Evolutionary conservation across 2,888 invertebrate genomes (phyloP).

Genomic region (Bombylius discolor): DNA sequence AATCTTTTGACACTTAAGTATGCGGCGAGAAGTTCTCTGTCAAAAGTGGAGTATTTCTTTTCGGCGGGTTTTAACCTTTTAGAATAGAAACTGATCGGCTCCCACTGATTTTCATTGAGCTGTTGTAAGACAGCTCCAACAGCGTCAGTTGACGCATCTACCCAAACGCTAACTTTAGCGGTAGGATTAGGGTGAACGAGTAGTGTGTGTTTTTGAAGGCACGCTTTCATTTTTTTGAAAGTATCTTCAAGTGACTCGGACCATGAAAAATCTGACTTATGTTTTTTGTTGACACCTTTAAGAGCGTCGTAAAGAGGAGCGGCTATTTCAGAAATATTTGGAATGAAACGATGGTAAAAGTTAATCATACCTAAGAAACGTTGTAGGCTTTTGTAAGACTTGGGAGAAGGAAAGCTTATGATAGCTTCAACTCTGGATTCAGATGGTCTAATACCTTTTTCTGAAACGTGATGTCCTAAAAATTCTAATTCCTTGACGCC

Average conservation of each 20-base stretch:
- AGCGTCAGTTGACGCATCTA: conserved; percentile 4
- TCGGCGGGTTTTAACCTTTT: not conserved
- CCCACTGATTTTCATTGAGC: not conserved
- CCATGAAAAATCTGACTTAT: not conserved
- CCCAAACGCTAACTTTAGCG: conserved; percentile 2
- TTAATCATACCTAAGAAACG: not conserved
- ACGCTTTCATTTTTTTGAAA: not conserved
- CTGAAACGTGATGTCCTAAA: not conserved
- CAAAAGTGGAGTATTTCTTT: not conserved
- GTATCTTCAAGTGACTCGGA: not conserved
- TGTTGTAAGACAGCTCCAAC: not conserved
- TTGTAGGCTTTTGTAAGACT: not conserved
- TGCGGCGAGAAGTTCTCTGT: not conserved
- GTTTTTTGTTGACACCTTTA: not conserved
- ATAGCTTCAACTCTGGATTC: not conserved
- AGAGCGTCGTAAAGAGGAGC: not conserved
- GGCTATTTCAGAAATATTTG: not conserved
- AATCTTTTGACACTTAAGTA: not conserved
- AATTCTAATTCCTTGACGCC: not conserved
- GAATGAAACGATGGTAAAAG: not conserved
- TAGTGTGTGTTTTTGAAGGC: not conserved
- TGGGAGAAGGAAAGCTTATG: not conserved
- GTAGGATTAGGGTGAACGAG: conserved; percentile 1
- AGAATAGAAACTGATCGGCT: conserved; percentile 1
- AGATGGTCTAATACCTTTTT: not conserved